Percentiles rank a stretch among this genome's conserved stretches.
These are phyloP conservation scores for Sarcoramphus papa DNA, from an alignment of 2,797 vertebrate genomes.

Conservation along the genomic window DNA sequence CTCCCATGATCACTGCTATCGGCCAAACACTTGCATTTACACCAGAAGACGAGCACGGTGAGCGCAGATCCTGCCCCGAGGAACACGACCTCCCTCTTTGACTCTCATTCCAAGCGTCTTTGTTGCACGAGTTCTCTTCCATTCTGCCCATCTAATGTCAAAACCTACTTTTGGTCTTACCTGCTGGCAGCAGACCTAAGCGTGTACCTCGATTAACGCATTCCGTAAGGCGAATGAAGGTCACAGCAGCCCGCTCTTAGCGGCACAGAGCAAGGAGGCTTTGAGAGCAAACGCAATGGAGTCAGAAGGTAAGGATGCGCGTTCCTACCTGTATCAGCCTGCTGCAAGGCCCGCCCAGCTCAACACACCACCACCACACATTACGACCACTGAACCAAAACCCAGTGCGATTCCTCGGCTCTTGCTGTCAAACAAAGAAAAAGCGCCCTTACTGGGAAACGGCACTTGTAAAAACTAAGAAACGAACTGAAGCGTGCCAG, in stretches of 20 bases:
- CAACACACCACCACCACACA: too few species aligned
- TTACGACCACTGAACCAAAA: not conserved
- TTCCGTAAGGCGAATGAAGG: fast-evolving
- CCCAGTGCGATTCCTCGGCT: not conserved
- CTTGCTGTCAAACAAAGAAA: not conserved
- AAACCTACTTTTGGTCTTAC: not conserved
- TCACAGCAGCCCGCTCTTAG: not conserved
- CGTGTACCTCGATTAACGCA: too few species aligned
- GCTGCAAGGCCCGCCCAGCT: not conserved
- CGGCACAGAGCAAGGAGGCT: not conserved
- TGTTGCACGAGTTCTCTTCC: not conserved
- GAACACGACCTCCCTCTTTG: not conserved
- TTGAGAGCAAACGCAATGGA: not conserved
- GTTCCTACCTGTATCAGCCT: not conserved
- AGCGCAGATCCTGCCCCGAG: not conserved
- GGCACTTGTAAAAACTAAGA: too few species aligned
- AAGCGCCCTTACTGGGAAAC: not conserved
- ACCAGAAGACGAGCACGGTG: too few species aligned
- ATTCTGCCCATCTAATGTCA: not conserved
- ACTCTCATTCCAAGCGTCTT: not conserved
- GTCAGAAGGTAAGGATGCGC: fast-evolving
- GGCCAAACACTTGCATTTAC: not conserved
- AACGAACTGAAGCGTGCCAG: not conserved
- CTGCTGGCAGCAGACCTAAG: not conserved
- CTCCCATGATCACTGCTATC: not conserved